Conservation (phyloP, 2,113 vertebrate species). For the Osmerus mordax region DNA sequence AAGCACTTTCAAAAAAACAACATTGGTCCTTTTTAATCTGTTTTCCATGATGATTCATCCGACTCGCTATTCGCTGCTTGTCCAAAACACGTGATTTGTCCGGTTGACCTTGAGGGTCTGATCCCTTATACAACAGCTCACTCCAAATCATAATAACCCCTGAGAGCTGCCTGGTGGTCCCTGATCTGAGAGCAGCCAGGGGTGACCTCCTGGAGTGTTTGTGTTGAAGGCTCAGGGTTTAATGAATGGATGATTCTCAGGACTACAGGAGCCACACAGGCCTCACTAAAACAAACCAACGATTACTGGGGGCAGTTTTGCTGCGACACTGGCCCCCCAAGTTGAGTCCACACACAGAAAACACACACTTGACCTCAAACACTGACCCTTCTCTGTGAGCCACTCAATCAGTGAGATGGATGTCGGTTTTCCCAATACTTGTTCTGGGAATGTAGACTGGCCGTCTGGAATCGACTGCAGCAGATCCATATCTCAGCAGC, state of each 20-base stretch:
- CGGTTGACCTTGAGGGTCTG: not conserved
- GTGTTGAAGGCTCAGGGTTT: slow-evolving; percentile 33
- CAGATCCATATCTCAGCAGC: slow-evolving; percentile 25
- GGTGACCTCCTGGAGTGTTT: slow-evolving; percentile 26
- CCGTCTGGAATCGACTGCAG: not conserved
- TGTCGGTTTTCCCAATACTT: slow-evolving; percentile 5
- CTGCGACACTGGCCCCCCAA: slow-evolving; percentile 23
- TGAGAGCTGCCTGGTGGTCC: no score
- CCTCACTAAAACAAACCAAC: slow-evolving; percentile 42
- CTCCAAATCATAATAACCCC: no score
- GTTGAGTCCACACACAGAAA: slow-evolving; percentile 10
- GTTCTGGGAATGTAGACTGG: slow-evolving; percentile 14
- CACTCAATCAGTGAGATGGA: not conserved
- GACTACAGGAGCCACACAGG: slow-evolving; percentile 37
- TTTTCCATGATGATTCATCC: not conserved
- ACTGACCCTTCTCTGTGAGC: not conserved
- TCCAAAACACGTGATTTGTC: not conserved
- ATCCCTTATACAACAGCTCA: not conserved
- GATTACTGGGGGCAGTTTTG: slow-evolving; percentile 9
- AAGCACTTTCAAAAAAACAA: no score
- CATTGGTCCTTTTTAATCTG: no score
- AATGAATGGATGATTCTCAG: slow-evolving; percentile 27
- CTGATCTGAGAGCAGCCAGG: not conserved
- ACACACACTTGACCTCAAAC: not conserved
- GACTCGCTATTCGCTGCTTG: not conserved